Base-by-base conservation (phyloP, 2,888 invertebrate genomes). In the Epistrophella euchroma region DNA sequence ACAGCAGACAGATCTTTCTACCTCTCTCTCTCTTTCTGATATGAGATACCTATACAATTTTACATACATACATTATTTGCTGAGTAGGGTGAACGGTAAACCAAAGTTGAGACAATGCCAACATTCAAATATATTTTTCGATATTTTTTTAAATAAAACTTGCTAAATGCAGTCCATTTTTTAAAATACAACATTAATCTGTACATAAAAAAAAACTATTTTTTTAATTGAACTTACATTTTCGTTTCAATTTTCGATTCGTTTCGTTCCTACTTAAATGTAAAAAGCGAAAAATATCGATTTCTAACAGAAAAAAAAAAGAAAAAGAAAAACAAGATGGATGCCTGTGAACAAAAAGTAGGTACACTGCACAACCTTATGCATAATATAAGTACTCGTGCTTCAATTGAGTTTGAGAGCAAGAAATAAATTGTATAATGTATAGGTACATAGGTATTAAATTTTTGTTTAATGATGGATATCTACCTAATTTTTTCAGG, bases 31-130 rank as follows among this genome's bases (percentile, higher is more conserved):
- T 52, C 52, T 52, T 9, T 52, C 9, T 1, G 7, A 28, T 52
- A 15, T 52, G 15, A 52, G 15, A 52, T 28, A 52, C 25, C 25
- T 52, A 52, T 25, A 52, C 15, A n/a, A 22, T 25, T 28, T 52
- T 15, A 0, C 28, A 52, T 10, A 52, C 28, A 52, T 25, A n/a
- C 25, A 52, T 25, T 52, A 3, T 50, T 52, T 28, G n/a, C 28
- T 28, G 52, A 25, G 50, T 13, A 50, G 15, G 15, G 28, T 22
- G 15, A 28, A 28, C 15, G 4, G 40, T 45, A 15, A 52, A 28
- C 15, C 28, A n/a, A 28, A 52, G 52, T 52, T 25, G 25, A 52
- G 52, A 52, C 28, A 52, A 52, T 52, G 52, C 52, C 52, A 52
- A 52, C 52, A 28, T 52, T 28, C 52, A 52, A 25, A 52, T 15